Conservation (phyloP, 2,888 invertebrate genomes). For the Macrophya annulata region DNA sequence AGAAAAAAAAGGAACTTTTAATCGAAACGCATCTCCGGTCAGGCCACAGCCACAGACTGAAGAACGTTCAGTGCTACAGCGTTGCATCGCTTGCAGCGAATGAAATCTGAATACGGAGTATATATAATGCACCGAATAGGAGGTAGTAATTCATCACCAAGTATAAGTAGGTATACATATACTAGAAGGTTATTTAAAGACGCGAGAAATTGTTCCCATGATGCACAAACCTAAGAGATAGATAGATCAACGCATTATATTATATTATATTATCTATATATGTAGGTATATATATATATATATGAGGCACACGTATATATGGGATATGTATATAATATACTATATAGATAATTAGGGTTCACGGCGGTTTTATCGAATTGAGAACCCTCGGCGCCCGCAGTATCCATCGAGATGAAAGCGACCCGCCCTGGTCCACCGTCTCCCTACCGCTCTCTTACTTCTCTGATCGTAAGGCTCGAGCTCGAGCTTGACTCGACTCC, state of each 20-base stretch:
- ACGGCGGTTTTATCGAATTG: conserved; percentile 59
- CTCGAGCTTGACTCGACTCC: background rate
- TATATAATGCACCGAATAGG: background rate
- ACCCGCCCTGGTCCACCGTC: conserved; percentile 55
- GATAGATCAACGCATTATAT: background rate
- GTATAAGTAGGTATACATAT: background rate
- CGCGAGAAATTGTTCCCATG: conserved; percentile 33
- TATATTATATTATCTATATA: background rate
- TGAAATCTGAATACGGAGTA: conserved; percentile 29
- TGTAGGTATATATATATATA: no score
- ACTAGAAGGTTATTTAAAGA: background rate
- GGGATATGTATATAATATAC: background rate
- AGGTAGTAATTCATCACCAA: conserved; percentile 25
- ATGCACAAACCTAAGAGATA: conserved; percentile 3
- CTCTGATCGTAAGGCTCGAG: conserved; percentile 1
- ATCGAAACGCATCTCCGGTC: conserved; percentile 50
- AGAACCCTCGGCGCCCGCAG: conserved; percentile 62
- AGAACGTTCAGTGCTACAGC: background rate
- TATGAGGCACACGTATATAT: no score
- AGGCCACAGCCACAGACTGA: background rate
- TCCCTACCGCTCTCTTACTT: background rate
- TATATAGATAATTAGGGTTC: conserved; percentile 35
- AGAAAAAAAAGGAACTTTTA: conserved; percentile 7
- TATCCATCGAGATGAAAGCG: conserved; percentile 66
- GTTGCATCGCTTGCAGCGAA: background rate